These are phyloP conservation scores for Caenorhabditis tropicalis DNA, from an alignment of 1,140 invertebrate genomes.

Conservation along the genomic window DNA sequence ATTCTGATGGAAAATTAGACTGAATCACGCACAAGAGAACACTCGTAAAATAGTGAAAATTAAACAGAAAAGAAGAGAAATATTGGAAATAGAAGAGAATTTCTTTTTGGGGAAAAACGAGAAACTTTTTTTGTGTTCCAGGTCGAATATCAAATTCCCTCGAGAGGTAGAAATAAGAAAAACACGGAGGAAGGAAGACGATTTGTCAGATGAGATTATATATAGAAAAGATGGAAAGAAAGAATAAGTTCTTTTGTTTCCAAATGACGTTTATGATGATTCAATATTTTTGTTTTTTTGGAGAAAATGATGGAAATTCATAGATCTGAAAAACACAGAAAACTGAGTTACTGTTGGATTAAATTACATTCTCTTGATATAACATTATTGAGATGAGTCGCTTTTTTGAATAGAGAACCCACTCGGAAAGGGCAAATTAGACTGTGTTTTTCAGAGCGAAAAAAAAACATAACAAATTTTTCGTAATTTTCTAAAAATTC, in stretches of 20 bases:
- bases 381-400: background rate
- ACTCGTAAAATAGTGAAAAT: background rate
- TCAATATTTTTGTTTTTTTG: background rate
- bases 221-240: background rate
- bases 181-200: background rate
- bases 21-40: background rate
- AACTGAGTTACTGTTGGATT: too few relatives aligned
- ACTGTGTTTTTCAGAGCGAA: too few relatives aligned
- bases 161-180: background rate
- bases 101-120: background rate
- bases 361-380: too few relatives aligned
- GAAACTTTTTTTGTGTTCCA: background rate
- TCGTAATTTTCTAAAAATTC: too few relatives aligned
- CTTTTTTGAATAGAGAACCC: too few relatives aligned
- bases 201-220: conserved; percentile 34
- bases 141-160: conserved; percentile 24
- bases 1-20: background rate
- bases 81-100: background rate
- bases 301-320: background rate
- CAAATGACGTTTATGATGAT: background rate
- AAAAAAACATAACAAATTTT: too few relatives aligned
- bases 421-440: too few relatives aligned
- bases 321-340: background rate
- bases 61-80: background rate
- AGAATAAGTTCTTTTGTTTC: conserved; percentile 17